phyloP scores from a whole-genome alignment of 2,113 vertebrate species.

The Callionymus lyra region DNA sequence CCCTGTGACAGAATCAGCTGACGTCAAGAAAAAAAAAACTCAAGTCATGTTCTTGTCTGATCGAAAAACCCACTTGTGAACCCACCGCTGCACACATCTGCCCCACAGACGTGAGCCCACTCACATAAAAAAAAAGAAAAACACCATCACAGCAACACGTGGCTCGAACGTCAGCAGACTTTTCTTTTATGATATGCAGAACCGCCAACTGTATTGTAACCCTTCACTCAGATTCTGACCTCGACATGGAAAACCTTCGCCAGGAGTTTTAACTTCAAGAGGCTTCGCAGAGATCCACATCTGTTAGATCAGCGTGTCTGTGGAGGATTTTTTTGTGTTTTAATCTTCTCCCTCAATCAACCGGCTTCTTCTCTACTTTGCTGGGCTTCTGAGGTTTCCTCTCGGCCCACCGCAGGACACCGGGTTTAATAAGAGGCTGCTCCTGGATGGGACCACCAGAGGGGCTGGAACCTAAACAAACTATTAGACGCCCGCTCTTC shows the following conservation, averaged over 20 bases:
- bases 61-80: constrained; percentile 34
- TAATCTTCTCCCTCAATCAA: constrained; percentile 6
- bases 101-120: constrained; percentile 37
- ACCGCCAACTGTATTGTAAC: constrained; percentile 18
- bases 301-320: not conserved
- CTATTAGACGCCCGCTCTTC: constrained; percentile 49
- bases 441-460: constrained; percentile 44
- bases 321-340: constrained; percentile 11
- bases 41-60: constrained; percentile 29
- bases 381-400: constrained; percentile 6
- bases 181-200: constrained; percentile 24
- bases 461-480: constrained; percentile 51
- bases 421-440: constrained; percentile 43
- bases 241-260: no score
- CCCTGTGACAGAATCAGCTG: not conserved
- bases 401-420: constrained; percentile 23
- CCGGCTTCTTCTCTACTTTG: constrained; percentile 13
- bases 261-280: not conserved
- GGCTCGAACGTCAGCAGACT: constrained; percentile 19
- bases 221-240: constrained; percentile 11
- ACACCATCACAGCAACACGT: constrained; percentile 16
- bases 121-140: constrained; percentile 21
- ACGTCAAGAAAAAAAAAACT: constrained; percentile 6
- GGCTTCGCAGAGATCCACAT: constrained; percentile 6
- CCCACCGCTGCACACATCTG: constrained; percentile 55